Conservation (phyloP, 2,797 vertebrate species). For the Trichosurus vulpecula region DNA sequence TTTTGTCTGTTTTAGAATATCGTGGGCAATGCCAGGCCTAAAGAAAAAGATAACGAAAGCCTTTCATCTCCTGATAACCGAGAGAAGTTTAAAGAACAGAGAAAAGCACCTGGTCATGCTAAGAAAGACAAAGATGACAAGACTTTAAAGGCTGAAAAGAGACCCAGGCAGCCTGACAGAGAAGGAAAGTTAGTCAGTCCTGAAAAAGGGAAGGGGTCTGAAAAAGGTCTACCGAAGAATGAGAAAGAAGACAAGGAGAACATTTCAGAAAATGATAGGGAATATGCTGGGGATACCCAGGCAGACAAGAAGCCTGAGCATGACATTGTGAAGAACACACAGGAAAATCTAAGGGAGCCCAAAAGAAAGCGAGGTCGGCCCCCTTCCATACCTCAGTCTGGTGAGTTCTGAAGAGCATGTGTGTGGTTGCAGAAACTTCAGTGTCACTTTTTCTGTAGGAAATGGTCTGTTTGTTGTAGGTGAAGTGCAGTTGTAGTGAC, state of each 20-base stretch:
- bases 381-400: conserved; percentile 82
- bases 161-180: conserved; percentile 83
- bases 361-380: conserved; percentile 87
- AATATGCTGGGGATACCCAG: conserved; percentile 85
- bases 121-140: conserved; percentile 88
- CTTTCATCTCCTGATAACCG: conserved; percentile 85
- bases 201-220: conserved; percentile 85
- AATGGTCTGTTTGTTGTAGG: not conserved
- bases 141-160: conserved; percentile 84
- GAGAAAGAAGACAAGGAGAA: conserved; percentile 90
- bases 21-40: conserved; percentile 86
- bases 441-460: not conserved
- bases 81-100: conserved; percentile 88
- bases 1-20: conserved; percentile 83
- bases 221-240: conserved; percentile 86
- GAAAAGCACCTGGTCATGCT: conserved; percentile 84
- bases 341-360: conserved; percentile 83
- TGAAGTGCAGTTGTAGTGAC: not conserved
- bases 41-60: conserved; percentile 87
- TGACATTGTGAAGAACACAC: conserved; percentile 84
- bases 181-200: conserved; percentile 84
- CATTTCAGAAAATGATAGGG: conserved; percentile 89
- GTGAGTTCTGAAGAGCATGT: conserved; percentile 73
- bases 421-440: not conserved
- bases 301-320: conserved; percentile 86